Evolutionary conservation across 2,113 vertebrate genomes (phyloP).

Genomic region (Rhinolophus ferrumequinum): DNA sequence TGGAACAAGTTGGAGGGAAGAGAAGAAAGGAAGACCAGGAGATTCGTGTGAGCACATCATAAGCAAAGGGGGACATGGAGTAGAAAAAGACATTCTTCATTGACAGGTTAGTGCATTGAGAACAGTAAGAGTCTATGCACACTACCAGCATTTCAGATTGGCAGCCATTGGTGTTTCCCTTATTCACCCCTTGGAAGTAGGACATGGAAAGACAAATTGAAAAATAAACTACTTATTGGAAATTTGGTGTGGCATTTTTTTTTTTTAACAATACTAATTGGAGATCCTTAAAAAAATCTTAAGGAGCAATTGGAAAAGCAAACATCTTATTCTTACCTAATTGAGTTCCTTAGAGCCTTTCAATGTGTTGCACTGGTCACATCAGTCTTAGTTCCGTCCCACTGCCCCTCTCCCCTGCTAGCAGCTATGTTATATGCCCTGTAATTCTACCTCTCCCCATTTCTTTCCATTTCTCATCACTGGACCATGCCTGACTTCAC

Average conservation of each 20-base stretch:
- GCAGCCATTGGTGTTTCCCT: neutral
- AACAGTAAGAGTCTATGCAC: neutral
- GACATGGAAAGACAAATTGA: neutral
- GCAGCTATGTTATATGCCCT: neutral
- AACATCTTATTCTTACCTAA: neutral
- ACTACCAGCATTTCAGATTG: neutral
- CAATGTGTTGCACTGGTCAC: rapidly evolving
- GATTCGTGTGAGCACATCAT: neutral
- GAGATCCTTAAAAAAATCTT: neutral
- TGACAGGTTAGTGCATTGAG: neutral
- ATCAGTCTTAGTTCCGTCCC: neutral
- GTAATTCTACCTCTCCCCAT: neutral
- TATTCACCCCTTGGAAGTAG: neutral
- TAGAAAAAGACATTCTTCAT: neutral
- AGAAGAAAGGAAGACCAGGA: neutral
- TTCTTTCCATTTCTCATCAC: neutral
- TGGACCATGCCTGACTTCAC: neutral
- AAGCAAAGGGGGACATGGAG: neutral
- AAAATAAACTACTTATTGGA: neutral
- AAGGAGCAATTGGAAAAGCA: neutral
- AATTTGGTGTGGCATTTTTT: neutral
- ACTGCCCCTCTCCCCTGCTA: neutral
- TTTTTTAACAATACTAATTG: neutral
- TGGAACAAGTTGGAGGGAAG: neutral
- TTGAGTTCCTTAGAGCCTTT: neutral